Conservation (phyloP, 2,797 vertebrate genomes). For the Enteromius argenteus region DNA sequence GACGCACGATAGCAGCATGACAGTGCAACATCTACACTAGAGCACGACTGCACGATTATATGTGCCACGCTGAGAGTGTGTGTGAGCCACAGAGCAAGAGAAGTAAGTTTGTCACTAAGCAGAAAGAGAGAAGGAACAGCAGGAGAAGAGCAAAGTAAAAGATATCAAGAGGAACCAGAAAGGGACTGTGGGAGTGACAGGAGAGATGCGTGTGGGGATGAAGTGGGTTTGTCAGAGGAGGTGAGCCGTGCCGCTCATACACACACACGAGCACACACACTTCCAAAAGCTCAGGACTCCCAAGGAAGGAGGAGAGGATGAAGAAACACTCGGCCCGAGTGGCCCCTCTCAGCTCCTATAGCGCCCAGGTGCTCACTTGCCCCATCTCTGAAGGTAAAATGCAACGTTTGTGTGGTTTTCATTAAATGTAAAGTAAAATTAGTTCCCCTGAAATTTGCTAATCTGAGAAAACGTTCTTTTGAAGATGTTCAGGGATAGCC, state of each 20-base stretch:
- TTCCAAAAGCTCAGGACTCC: constrained; percentile 49
- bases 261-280: constrained; percentile 45
- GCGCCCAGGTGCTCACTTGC: constrained; percentile 85
- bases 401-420: background rate
- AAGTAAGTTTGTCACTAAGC: constrained; percentile 58
- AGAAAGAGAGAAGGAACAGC: constrained; percentile 28
- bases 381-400: constrained; percentile 84
- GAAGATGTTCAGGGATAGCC: background rate
- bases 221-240: constrained; percentile 68
- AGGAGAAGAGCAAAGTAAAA: constrained; percentile 53
- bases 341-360: constrained; percentile 85
- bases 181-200: constrained; percentile 60
- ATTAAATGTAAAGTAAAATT: background rate
- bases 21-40: constrained; percentile 70
- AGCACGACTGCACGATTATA: constrained; percentile 66
- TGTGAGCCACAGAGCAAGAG: constrained; percentile 34
- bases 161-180: constrained; percentile 48
- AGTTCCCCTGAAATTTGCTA: background rate
- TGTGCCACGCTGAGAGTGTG: constrained; percentile 60
- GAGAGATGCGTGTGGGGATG: constrained; percentile 73
- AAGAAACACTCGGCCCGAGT: constrained; percentile 87
- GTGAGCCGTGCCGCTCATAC: constrained; percentile 69
- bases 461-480: background rate
- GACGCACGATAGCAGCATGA: constrained; percentile 76
- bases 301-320: constrained; percentile 80